Conservation (phyloP, 2,888 invertebrate species). For the Sialis fuliginosa region DNA sequence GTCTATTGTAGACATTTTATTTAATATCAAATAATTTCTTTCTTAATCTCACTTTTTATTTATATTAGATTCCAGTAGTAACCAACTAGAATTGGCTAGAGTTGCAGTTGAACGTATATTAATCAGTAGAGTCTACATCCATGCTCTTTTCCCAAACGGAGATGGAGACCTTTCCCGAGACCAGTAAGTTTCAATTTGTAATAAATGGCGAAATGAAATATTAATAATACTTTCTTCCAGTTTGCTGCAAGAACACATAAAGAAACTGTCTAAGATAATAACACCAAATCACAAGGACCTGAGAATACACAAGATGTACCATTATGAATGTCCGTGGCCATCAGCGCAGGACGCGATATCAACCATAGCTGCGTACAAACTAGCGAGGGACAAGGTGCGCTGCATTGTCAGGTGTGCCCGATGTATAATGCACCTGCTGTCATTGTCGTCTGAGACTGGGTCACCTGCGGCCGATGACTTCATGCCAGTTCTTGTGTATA, state of each 20-base stretch:
- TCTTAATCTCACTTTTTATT: constrained; percentile 5
- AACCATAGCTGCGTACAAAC: constrained; percentile 79
- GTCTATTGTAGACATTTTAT: neutral
- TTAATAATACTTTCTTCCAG: constrained; percentile 24
- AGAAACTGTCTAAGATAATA: constrained; percentile 55
- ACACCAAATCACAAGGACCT: constrained; percentile 67
- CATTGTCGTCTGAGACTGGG: constrained; percentile 58
- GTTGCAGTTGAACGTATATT: constrained; percentile 79
- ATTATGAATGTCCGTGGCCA: constrained; percentile 89
- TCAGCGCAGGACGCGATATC: constrained; percentile 82
- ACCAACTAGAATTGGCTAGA: constrained; percentile 58
- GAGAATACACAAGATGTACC: constrained; percentile 63
- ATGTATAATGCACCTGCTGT: constrained; percentile 84
- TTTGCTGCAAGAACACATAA: constrained; percentile 76
- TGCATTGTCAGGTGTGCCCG: constrained; percentile 78
- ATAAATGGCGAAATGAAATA: neutral
- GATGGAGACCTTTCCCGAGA: constrained; percentile 89
- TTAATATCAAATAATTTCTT: too few relatives aligned
- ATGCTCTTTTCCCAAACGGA: constrained; percentile 91
- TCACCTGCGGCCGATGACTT: constrained; percentile 89
- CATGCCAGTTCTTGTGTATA: constrained; percentile 89
- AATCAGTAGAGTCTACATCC: constrained; percentile 77
- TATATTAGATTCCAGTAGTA: constrained; percentile 43
- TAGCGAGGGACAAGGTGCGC: constrained; percentile 64
- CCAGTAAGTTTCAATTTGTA: constrained; percentile 37